phyloP scores from a whole-genome alignment of 2,797 vertebrate genomes.

The Oceanodroma leucorhoa region DNA sequence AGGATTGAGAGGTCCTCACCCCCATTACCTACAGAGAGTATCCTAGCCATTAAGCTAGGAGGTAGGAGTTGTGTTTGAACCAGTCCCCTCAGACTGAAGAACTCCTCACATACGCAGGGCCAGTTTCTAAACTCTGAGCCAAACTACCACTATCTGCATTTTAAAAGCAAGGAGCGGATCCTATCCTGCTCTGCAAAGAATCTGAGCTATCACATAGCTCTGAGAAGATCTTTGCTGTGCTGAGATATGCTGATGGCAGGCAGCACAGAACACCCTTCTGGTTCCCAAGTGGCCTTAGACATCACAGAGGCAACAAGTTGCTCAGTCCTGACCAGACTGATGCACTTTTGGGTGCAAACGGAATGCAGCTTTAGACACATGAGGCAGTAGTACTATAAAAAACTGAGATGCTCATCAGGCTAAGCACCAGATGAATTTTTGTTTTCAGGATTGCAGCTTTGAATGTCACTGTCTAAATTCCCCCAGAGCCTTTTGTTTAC shows the following conservation, averaged over 20 bases:
- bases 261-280: background rate
- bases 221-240: background rate
- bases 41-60: background rate
- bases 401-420: background rate
- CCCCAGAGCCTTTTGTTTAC: background rate
- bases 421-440: background rate
- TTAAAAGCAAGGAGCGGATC: background rate
- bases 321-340: background rate
- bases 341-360: background rate
- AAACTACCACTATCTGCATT: background rate
- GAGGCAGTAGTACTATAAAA: background rate
- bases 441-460: background rate
- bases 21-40: background rate
- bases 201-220: background rate
- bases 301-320: background rate
- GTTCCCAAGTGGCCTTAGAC: background rate
- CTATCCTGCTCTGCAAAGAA: background rate
- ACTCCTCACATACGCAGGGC: accelerated
- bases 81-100: background rate
- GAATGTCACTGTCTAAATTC: background rate
- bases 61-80: background rate
- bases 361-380: background rate
- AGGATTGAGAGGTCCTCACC: background rate
- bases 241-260: background rate
- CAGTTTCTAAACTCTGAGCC: background rate